A percentile compares a stretch with the other conserved stretches of the same genome.
Evolutionary conservation across 1,140 invertebrate species (phyloP).

Genomic region (Hylaeus anthracinus): DNA sequence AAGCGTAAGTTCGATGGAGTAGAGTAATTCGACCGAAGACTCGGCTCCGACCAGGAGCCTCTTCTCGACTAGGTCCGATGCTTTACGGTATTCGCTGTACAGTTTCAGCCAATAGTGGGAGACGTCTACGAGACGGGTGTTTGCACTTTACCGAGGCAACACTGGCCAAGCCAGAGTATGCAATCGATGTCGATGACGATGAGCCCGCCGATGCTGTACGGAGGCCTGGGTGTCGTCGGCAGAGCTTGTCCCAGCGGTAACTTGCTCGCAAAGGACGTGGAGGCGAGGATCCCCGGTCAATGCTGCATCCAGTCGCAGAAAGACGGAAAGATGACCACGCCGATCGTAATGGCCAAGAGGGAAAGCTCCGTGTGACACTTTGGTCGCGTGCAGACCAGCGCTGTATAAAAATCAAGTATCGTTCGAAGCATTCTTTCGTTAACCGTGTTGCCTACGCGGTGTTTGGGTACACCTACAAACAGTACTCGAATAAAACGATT

Average conservation of each 20-base stretch:
- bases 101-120: conserved; percentile 76
- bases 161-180: conserved; percentile 75
- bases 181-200: conserved; percentile 76
- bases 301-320: conserved; percentile 75
- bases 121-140: conserved; percentile 76
- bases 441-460: not conserved
- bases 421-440: conserved; percentile 21
- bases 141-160: conserved; percentile 78
- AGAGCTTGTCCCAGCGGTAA: conserved; percentile 72
- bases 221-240: conserved; percentile 69
- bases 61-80: no score
- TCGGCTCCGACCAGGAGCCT: no score
- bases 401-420: conserved; percentile 33
- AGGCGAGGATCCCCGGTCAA: conserved; percentile 69
- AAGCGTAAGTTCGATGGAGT: conserved; percentile 68
- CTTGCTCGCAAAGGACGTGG: conserved; percentile 73
- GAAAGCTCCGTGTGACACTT: conserved; percentile 80
- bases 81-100: conserved; percentile 11
- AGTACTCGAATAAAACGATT: not conserved
- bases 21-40: no score
- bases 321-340: conserved; percentile 69
- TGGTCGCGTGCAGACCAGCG: conserved; percentile 37
- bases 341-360: conserved; percentile 77
- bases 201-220: conserved; percentile 76
- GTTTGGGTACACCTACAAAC: not conserved